Evolutionary conservation across 2,797 vertebrate species (phyloP).

Genomic region (Knipowitschia caucasica): DNA sequence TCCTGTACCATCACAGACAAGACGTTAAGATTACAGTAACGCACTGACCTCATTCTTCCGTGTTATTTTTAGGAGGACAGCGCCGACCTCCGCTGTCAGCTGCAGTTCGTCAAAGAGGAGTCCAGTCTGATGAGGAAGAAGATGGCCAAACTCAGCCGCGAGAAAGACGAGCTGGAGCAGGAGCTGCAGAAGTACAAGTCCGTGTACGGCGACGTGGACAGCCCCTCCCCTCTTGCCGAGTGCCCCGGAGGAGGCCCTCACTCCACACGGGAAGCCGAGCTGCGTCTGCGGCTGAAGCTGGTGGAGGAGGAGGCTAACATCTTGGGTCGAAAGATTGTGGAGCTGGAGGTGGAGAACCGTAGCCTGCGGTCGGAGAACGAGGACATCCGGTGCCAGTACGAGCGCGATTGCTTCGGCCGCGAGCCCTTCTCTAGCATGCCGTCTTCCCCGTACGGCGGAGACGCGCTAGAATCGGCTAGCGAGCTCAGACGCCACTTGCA

Average conservation of each 20-base stretch:
- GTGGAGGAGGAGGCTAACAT: conserved; percentile 98
- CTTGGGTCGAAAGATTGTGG: conserved; percentile 94
- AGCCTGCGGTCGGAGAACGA: conserved; percentile 95
- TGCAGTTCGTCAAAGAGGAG: conserved; percentile 97
- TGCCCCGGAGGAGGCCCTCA: conserved; percentile 84
- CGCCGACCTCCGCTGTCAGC: conserved; percentile 95
- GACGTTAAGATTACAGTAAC: not conserved
- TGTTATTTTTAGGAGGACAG: conserved; percentile 85
- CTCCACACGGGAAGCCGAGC: conserved; percentile 84
- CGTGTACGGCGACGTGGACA: conserved; percentile 93
- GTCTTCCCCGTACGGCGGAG: conserved; percentile 86
- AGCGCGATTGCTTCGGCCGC: conserved; percentile 85
- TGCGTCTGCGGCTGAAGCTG: conserved; percentile 89
- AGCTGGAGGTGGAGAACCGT: conserved; percentile 96
- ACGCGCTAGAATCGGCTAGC: conserved; percentile 84
- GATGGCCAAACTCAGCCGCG: conserved; percentile 93
- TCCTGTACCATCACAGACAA: not conserved
- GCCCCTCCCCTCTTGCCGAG: conserved; percentile 84
- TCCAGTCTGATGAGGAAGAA: conserved; percentile 94
- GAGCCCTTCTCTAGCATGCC: conserved; percentile 90
- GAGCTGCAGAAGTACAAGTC: conserved; percentile 96
- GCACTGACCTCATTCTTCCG: not conserved
- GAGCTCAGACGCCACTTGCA: conserved; percentile 95
- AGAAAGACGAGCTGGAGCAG: conserved; percentile 93
- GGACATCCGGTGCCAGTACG: conserved; percentile 89